Base-by-base conservation (phyloP, 2,888 invertebrate genomes). In the Halictus ligatus region DNA sequence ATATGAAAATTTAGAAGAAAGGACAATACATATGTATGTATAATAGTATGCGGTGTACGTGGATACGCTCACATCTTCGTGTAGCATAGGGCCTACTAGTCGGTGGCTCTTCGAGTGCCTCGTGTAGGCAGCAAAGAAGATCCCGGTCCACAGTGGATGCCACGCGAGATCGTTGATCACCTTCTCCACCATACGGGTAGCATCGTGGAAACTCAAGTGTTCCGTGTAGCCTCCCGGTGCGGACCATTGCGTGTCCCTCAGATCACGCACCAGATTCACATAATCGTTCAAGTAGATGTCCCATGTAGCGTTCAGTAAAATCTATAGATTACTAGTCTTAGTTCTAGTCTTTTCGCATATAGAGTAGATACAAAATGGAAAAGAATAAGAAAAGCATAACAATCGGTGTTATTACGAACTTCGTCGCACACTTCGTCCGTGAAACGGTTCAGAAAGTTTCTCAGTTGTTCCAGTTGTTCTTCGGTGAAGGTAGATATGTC, bases 91-190 rank as follows among this genome's bases (percentile, higher is more conserved):
- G 4, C 91, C 92, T 10, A 85, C 78, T 50, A 92, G 84, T 87
- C 88, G 84, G 58, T 92, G 92, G 84, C 85, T 89, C 88, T 92
- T 95, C 89, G 92, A 94, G 92, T 88, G 95, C 89, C 97, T 96
- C 0, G 97, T 96, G 91, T 98, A 98, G n/a, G 97, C 96, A 54
- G 97, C 96, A 0, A 97, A 97, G 4, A 97, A 96, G 15, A 97
- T 96, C 0, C 97, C 98, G 0, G 97, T 96, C 96, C 97, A 96
- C 94, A 96, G 96, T 0, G 97, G 97, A 95, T 98, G 98, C 97
- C 98, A 98, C 85, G 96, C 96, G 21, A 97, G 95, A 85, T 96
- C 95, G 10, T 97, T 96, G 64, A 98, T 96, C 93, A 96, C 97
- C 90, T 97, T 97, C 85, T 97, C 96, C 93, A 96, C 96, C 84